Conservation (phyloP, 1,140 invertebrate genomes). For the Hycleus phaleratus region DNA sequence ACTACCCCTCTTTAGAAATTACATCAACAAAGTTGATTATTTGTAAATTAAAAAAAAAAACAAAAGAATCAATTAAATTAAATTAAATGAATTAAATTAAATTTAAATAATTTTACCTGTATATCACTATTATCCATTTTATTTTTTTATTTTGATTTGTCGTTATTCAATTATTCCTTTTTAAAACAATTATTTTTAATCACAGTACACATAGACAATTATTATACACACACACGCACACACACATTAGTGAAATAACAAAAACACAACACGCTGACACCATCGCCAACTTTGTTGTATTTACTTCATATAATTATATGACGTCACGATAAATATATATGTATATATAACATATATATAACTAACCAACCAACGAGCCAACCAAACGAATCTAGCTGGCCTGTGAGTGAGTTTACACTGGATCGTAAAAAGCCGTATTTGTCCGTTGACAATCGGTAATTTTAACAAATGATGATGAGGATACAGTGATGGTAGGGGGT, state of each 20-base stretch:
- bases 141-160: constrained; percentile 20
- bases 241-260: background rate
- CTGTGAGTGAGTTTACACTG: background rate
- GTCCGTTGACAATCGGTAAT: constrained; percentile 15
- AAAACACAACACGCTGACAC: constrained; percentile 52
- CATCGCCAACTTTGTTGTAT: constrained; percentile 58
- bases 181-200: constrained; percentile 38
- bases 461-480: constrained; percentile 2
- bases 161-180: too few relatives aligned
- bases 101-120: constrained; percentile 36
- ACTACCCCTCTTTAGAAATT: too few relatives aligned
- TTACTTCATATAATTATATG: constrained; percentile 68
- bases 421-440: constrained; percentile 20
- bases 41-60: too few relatives aligned
- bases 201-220: constrained; percentile 27
- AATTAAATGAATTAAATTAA: constrained; percentile 1
- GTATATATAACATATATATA: too few relatives aligned
- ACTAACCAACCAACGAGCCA: too few relatives aligned
- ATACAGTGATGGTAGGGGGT: too few relatives aligned
- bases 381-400: too few relatives aligned
- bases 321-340: constrained; percentile 54
- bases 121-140: constrained; percentile 45
- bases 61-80: background rate
- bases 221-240: too few relatives aligned
- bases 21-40: too few relatives aligned